Evolutionary conservation across 2,797 vertebrate species (phyloP), one percentile per base, ranked within the genome.

Genomic region (Onychomys torridus): DNA sequence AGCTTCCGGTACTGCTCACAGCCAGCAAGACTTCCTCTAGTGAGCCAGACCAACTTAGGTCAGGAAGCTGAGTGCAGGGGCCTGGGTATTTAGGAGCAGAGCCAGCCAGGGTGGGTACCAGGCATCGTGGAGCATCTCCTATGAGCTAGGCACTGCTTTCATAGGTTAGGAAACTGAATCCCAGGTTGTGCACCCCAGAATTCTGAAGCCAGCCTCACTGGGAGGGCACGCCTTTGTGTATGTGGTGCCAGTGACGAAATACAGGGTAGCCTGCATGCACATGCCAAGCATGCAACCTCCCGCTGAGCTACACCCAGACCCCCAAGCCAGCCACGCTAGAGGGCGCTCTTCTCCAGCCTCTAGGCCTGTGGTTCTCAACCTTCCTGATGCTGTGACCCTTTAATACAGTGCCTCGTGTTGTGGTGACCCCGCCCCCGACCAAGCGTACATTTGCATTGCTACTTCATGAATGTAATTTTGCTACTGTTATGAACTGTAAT

Each of bases 91-190:
- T 4, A 52, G 57, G 84, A 8, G 55, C 25, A 37, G 29, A 19
- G 59, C 0, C 40, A 19, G 59, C 0, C 40, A 69, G 43, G 61
- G 17, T 65, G 61, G 63, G 43, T 85, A 85, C 63, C 19, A 69
- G 32, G 83, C 6, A 52, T 69, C 21, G 4, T 32, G 25, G 43
- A 32, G 83, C 21, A 69, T 63, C 83, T 85, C 19, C 32, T 52
- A n/a, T 49, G 43, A 67, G 63, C 63, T 49, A 67, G 21, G 43
- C 83, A 85, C 63, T 82, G 63, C 67, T 57, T 52, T 69, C 52
- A 46, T 59, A 83, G 88, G 65, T 5, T 2, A 94, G 91, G 81
- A 83, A 76, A 75, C 73, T 32, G 73, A 91, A 89, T 89, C 40
- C 61, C 29, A 14, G 71, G 37, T 49, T 23, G 25, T 6, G 25